These are phyloP conservation scores for Leptopilina boulardi DNA, from an alignment of 1,140 invertebrate genomes.

Conservation along the genomic window DNA sequence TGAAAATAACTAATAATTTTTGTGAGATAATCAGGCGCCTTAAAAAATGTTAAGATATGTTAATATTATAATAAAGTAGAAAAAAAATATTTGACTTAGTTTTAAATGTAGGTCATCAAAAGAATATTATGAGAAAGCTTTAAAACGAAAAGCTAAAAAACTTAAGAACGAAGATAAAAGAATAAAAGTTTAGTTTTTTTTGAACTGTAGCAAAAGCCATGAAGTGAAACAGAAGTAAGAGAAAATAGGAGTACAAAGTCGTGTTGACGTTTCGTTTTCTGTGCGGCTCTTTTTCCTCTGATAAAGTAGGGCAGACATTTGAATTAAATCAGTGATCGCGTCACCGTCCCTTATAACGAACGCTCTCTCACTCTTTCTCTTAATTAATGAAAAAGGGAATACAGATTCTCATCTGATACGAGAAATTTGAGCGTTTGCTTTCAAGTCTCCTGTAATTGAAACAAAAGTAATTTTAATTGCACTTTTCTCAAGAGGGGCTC, in stretches of 20 bases:
- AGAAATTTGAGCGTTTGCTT: background rate
- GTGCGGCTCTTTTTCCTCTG: background rate
- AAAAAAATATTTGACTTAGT: background rate
- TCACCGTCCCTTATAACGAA: background rate
- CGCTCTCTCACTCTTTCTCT: background rate
- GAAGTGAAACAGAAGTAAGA: background rate
- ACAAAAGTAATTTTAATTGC: too few species aligned
- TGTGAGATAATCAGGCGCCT: too few species aligned
- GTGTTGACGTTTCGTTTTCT: slow-evolving; percentile 5
- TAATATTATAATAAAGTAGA: background rate
- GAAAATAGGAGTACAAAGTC: slow-evolving; percentile 4
- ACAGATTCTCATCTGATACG: background rate
- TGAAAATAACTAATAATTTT: too few species aligned
- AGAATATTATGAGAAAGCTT: background rate
- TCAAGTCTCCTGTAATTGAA: too few species aligned
- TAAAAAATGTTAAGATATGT: too few species aligned
- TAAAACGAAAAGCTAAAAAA: background rate
- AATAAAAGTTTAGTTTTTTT: background rate
- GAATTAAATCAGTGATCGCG: slow-evolving; percentile 10
- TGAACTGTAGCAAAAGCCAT: background rate
- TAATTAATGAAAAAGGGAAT: background rate
- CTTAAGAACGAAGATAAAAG: background rate
- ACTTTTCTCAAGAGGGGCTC: too few species aligned
- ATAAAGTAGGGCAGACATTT: slow-evolving; percentile 13
- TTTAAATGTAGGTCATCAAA: background rate